A percentile compares a stretch with the other conserved stretches of the same genome.
phyloP scores from a whole-genome alignment of 2,888 invertebrate genomes.

The Metacarcinus magister region DNA sequence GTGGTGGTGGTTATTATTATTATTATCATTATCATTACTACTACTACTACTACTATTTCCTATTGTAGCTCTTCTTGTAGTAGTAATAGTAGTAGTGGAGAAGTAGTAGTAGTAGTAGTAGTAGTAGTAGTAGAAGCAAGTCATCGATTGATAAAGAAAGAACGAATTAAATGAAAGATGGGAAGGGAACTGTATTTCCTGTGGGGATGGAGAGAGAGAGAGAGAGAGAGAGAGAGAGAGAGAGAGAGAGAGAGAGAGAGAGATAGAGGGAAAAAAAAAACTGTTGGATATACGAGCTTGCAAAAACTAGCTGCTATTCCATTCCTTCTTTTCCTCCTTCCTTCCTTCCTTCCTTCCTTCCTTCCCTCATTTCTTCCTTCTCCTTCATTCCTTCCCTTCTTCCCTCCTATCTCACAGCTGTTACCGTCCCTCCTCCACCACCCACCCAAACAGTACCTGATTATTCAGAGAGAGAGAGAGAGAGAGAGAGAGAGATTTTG shows the following conservation, averaged over 20 bases:
- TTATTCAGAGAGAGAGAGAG: slow-evolving; percentile 27
- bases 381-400: background rate
- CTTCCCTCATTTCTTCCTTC: background rate
- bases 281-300: background rate
- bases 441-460: background rate
- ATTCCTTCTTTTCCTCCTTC: background rate
- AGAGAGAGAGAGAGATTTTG: slow-evolving; percentile 28
- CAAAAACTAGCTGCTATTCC: background rate
- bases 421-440: background rate
- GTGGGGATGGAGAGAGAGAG: background rate
- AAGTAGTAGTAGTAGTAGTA: background rate
- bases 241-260: slow-evolving; percentile 62
- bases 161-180: background rate
- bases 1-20: background rate
- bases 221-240: slow-evolving; percentile 58
- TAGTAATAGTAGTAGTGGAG: background rate
- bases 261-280: slow-evolving; percentile 38
- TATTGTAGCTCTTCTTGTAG: background rate
- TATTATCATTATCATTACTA: background rate
- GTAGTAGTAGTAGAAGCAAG: background rate
- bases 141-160: background rate
- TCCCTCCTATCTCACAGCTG: background rate
- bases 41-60: background rate
- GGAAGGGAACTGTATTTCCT: slow-evolving; percentile 3
- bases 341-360: background rate